Evolutionary conservation across 2,888 invertebrate genomes (phyloP).

Genomic region (Chrysodeixis includens): DNA sequence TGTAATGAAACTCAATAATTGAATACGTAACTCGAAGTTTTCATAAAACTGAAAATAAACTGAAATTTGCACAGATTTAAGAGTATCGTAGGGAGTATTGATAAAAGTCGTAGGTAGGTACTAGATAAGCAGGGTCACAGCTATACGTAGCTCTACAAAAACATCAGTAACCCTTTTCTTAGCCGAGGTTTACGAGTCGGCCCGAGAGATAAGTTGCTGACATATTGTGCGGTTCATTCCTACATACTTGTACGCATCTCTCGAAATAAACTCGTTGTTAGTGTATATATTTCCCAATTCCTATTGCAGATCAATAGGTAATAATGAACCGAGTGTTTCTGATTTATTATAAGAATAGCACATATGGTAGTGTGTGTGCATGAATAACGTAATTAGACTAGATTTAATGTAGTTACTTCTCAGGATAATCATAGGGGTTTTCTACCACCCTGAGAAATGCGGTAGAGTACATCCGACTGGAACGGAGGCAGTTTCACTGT

Average conservation of each 20-base stretch:
- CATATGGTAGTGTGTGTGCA: too few relatives aligned
- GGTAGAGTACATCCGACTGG: too few relatives aligned
- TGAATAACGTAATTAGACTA: too few relatives aligned
- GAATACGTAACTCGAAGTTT: background rate
- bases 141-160: conserved; percentile 39
- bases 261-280: background rate
- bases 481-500: too few relatives aligned
- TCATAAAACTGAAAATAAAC: background rate
- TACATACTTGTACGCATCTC: background rate
- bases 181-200: conserved; percentile 41
- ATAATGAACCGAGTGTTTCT: background rate
- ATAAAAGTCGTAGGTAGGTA: conserved; percentile 46
- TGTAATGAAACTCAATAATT: background rate
- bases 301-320: background rate
- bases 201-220: conserved; percentile 52
- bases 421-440: too few relatives aligned
- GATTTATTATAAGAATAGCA: too few relatives aligned
- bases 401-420: too few relatives aligned
- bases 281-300: background rate
- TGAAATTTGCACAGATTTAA: background rate
- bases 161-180: conserved; percentile 46
- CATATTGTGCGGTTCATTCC: conserved; percentile 26
- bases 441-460: too few relatives aligned
- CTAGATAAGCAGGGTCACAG: conserved; percentile 20
- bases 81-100: background rate